Conservation (phyloP, 2,888 invertebrate species). For the Volucella bombylans region DNA sequence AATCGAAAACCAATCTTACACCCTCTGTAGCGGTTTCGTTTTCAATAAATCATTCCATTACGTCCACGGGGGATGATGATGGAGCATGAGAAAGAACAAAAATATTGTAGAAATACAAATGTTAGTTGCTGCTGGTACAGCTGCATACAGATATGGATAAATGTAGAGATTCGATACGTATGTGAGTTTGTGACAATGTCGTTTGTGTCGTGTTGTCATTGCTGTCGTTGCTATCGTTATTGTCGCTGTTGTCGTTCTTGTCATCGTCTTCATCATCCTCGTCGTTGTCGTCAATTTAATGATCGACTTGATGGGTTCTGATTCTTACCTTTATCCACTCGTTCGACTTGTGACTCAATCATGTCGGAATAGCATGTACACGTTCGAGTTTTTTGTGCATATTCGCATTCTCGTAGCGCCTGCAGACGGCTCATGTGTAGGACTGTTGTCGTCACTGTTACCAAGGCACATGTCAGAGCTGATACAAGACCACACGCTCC, state of each 20-base stretch:
- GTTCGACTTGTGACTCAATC: slow-evolving; percentile 86
- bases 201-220: slow-evolving; percentile 8
- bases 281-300: slow-evolving; percentile 53
- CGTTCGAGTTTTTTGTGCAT: slow-evolving; percentile 89
- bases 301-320: slow-evolving; percentile 65
- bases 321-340: slow-evolving; percentile 80
- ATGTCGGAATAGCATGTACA: slow-evolving; percentile 90
- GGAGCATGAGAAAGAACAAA: slow-evolving; percentile 14
- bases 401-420: slow-evolving; percentile 93
- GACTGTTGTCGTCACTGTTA: slow-evolving; percentile 93
- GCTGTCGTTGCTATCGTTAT: slow-evolving; percentile 12
- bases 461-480: slow-evolving; percentile 92
- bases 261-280: slow-evolving; percentile 16
- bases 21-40: slow-evolving; percentile 82
- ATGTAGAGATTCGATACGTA: slow-evolving; percentile 52
- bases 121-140: slow-evolving; percentile 31
- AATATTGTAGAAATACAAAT: slow-evolving; percentile 35
- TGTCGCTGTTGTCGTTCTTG: slow-evolving; percentile 12
- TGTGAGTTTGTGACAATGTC: slow-evolving; percentile 28
- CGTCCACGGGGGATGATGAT: not conserved
- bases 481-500: slow-evolving; percentile 94
- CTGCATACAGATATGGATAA: slow-evolving; percentile 16
- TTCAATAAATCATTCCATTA: slow-evolving; percentile 67
- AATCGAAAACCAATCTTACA: slow-evolving; percentile 91
- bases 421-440: slow-evolving; percentile 95